Evolutionary conservation across 2,797 vertebrate genomes (phyloP).

Genomic region (Acropternis orthonyx): DNA sequence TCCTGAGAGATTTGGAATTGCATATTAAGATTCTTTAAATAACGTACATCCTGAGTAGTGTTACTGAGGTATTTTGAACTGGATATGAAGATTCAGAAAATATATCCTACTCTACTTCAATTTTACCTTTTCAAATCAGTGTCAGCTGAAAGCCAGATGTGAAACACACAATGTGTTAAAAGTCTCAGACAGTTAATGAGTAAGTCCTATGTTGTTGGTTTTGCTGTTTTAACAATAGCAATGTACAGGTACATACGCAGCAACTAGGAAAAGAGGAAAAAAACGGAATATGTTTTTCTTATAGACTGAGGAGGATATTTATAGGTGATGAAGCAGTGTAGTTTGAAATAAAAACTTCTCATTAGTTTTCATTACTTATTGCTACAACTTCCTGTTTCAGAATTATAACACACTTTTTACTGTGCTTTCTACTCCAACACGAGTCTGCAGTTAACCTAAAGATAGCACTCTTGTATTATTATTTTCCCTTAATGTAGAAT

Average conservation of each 20-base stretch:
- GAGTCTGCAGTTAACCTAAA: neutral
- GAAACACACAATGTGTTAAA: neutral
- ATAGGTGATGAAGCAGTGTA: neutral
- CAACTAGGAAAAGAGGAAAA: neutral
- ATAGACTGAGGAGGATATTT: neutral
- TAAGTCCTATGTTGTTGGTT: neutral
- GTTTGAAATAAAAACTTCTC: neutral
- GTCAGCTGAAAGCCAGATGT: neutral
- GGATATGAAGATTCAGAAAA: neutral
- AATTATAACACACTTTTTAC: neutral
- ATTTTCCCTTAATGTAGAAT: neutral
- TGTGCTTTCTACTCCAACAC: neutral
- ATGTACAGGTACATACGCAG: neutral
- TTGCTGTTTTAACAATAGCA: neutral
- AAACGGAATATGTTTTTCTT: neutral
- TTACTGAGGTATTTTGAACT: neutral
- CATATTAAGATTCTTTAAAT: neutral
- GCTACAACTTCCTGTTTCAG: neutral
- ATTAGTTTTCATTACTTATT: neutral
- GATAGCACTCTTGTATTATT: neutral
- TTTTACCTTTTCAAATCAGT: neutral
- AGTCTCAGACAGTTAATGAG: neutral
- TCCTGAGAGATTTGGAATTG: neutral
- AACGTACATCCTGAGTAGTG: neutral
- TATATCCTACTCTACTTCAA: neutral